These are phyloP conservation scores for Rhorus exstirpatorius DNA, from an alignment of 2,888 invertebrate species.

Conservation along the genomic window DNA sequence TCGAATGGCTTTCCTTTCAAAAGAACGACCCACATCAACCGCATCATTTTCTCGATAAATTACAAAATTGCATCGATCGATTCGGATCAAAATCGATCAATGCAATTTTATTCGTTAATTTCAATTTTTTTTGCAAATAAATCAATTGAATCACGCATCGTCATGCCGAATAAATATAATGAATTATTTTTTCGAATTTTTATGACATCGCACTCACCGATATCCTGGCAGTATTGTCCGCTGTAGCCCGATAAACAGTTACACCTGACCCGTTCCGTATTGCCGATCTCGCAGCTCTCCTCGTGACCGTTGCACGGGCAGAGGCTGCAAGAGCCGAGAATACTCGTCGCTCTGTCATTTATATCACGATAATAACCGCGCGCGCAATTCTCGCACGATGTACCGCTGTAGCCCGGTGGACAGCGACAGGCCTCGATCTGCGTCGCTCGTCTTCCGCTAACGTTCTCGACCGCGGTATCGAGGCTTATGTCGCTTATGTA, in stretches of 20 bases:
- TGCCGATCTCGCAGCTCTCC: slow-evolving; percentile 89
- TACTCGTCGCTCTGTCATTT: slow-evolving; percentile 86
- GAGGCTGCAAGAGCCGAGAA: slow-evolving; percentile 88
- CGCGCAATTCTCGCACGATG: slow-evolving; percentile 93
- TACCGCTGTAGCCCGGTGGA: slow-evolving; percentile 93
- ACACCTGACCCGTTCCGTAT: slow-evolving; percentile 88
- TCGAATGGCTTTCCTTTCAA: too few species aligned
- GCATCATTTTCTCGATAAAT: too few species aligned
- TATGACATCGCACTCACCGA: slow-evolving; percentile 87
- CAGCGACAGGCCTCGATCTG: slow-evolving; percentile 96
- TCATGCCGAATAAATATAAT: neutral
- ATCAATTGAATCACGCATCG: too few species aligned
- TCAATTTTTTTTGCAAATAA: too few species aligned
- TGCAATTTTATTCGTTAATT: too few species aligned
- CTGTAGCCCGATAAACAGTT: slow-evolving; percentile 90
- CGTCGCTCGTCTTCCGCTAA: slow-evolving; percentile 89
- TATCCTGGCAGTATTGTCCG: slow-evolving; percentile 90
- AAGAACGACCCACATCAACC: too few species aligned
- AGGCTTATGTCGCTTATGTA: slow-evolving; percentile 94
- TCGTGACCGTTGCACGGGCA: slow-evolving; percentile 94
- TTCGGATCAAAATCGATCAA: too few species aligned
- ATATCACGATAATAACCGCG: slow-evolving; percentile 91
- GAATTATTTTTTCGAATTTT: too few species aligned
- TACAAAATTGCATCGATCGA: too few species aligned
- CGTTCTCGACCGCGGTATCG: slow-evolving; percentile 92